These are phyloP conservation scores for Hoplostethus mediterraneus DNA, from an alignment of 2,797 vertebrate genomes.

Conservation along the genomic window DNA sequence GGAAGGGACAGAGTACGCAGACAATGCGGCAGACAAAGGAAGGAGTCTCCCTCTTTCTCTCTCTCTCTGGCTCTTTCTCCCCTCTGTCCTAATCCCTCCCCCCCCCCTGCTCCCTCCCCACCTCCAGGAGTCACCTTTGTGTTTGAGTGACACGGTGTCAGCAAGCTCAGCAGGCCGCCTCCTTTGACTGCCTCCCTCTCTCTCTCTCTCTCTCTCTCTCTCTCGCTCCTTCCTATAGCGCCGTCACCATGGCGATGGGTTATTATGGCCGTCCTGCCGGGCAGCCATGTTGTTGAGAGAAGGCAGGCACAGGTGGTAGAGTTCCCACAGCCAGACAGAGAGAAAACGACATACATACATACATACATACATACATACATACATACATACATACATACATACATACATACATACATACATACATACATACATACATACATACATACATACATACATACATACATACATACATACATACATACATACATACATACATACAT, in stretches of 20 bases:
- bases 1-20: slow-evolving; percentile 59
- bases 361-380: background rate
- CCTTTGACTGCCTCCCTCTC: slow-evolving; percentile 52
- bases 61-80: slow-evolving; percentile 26
- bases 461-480: slow-evolving; percentile 7
- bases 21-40: slow-evolving; percentile 78
- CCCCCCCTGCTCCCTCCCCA: slow-evolving; percentile 44
- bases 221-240: slow-evolving; percentile 46
- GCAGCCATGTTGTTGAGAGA: slow-evolving; percentile 76
- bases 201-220: slow-evolving; percentile 35
- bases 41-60: slow-evolving; percentile 48
- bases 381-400: slow-evolving; percentile 12
- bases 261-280: slow-evolving; percentile 68
- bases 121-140: slow-evolving; percentile 81
- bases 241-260: slow-evolving; percentile 65
- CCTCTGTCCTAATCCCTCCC: slow-evolving; percentile 44
- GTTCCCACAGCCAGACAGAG: slow-evolving; percentile 52
- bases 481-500: slow-evolving; percentile 7
- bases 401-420: slow-evolving; percentile 9
- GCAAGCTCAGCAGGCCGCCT: slow-evolving; percentile 69
- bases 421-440: slow-evolving; percentile 9
- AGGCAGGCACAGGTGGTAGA: slow-evolving; percentile 72
- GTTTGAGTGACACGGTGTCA: slow-evolving; percentile 70
- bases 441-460: slow-evolving; percentile 6
- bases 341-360: slow-evolving; percentile 10